Evolutionary conservation across 2,113 vertebrate species (phyloP), one percentile per base, ranked within the genome.

Genomic region (Alces alces): DNA sequence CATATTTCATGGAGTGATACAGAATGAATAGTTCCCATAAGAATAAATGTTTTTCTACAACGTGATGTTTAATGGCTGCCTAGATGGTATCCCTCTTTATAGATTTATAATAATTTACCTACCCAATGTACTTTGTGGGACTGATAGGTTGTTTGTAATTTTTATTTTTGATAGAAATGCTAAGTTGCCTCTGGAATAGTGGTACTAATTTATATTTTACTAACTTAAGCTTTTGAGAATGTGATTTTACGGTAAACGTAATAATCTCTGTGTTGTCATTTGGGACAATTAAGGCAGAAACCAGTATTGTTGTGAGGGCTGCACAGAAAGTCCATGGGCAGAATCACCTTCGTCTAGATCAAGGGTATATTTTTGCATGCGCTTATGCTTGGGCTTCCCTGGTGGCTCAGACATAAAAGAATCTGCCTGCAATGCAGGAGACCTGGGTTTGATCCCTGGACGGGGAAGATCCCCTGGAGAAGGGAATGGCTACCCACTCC

Each of bases 151-250:
- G 13, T 36, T 45, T 47, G 39, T 39, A 28, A 86, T 60, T 96
- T 94, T 61, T 50, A 19, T 55, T n/a, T 61, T 89, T 70, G 27
- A 96, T 39, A 27, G 55, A n/a, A 80, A 87, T 57, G 47, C 27
- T 80, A 91, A 80, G 28, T 66, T 47, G 58, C 30, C 64, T 91
- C n/a, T 52, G 47, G 21, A 55, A 89, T 86, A 55, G 3, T 36
- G 36, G n/a, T 43, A 55, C 25, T 28, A 25, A 55, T 54, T 79
- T 61, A 61, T 9, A 36, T 12, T 66, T 39, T 43, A 61, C 30
- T 89, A 86, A 52, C 45, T 82, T 28, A 86, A 89, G 30, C 27
- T 93, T 97, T 73, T 86, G 86, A 85, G 89, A 82, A 58, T 15
- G 66, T 30, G 28, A n/a, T 11, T 57, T 52, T 58, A 30, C 33